Evolutionary conservation across 2,113 vertebrate genomes (phyloP).

Genomic region (Halcyon senegalensis): DNA sequence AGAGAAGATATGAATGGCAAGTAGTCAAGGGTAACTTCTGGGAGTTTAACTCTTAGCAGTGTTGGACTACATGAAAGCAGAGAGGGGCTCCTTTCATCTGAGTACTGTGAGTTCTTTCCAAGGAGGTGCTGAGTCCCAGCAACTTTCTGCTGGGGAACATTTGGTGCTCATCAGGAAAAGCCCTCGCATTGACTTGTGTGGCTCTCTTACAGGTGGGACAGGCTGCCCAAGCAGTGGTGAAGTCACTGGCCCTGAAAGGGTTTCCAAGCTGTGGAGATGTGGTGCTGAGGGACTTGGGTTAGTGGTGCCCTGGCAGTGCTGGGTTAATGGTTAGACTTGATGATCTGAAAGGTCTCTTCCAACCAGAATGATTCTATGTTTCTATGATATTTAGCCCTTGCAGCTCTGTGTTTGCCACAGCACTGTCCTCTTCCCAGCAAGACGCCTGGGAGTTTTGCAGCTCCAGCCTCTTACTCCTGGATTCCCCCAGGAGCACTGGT

Average conservation of each 20-base stretch:
- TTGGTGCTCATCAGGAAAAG: neutral
- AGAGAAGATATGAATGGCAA: neutral
- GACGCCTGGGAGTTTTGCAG: neutral
- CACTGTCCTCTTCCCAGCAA: neutral
- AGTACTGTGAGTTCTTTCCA: neutral
- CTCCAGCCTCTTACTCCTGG: neutral
- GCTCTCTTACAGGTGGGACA: neutral
- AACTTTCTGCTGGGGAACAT: neutral
- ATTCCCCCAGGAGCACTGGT: fast-evolving
- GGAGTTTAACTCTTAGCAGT: neutral
- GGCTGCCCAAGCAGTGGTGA: too few relatives aligned
- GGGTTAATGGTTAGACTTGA: too few relatives aligned
- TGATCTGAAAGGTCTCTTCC: too few relatives aligned
- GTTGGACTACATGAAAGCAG: neutral
- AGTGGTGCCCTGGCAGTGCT: too few relatives aligned
- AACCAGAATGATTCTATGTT: too few relatives aligned
- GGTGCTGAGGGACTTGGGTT: too few relatives aligned
- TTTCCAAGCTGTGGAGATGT: too few relatives aligned
- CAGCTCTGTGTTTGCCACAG: neutral
- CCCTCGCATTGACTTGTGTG: neutral
- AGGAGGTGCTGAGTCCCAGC: neutral
- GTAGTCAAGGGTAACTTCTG: neutral
- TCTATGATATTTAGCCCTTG: neutral
- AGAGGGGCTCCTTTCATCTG: slow-evolving; percentile 14
- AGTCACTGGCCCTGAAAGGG: too few relatives aligned